A percentile compares a stretch with the other conserved stretches of the same genome.
Conservation (phyloP, 2,888 invertebrate species). For the Furcula furcula region DNA sequence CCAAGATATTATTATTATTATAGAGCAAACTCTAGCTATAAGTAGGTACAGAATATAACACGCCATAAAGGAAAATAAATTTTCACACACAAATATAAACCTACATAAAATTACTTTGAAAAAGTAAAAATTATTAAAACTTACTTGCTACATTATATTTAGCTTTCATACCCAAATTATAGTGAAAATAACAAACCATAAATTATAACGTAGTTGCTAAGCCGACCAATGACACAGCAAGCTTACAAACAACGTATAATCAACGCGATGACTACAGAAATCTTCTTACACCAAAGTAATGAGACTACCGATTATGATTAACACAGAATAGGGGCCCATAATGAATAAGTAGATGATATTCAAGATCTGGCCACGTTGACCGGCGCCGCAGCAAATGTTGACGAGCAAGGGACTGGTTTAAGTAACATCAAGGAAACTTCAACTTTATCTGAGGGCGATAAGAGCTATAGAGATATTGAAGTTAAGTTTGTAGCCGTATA, state of each 20-base stretch:
- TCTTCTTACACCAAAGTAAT: constrained; percentile 47
- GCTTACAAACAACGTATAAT: constrained; percentile 45
- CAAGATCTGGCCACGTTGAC: constrained; percentile 68
- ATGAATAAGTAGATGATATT: constrained; percentile 80
- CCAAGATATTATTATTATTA: too few relatives aligned
- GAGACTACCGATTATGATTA: constrained; percentile 73
- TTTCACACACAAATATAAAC: too few relatives aligned
- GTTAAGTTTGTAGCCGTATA: constrained; percentile 48
- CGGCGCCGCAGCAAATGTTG: constrained; percentile 73
- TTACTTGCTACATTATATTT: neutral
- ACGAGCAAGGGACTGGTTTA: constrained; percentile 27
- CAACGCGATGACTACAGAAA: constrained; percentile 43
- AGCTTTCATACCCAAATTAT: neutral
- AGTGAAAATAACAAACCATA: neutral
- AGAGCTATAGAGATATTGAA: constrained; percentile 7
- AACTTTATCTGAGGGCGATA: constrained; percentile 21
- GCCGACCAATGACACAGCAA: constrained; percentile 39
- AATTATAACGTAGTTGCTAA: constrained; percentile 1
- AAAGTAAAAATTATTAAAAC: too few relatives aligned
- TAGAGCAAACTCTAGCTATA: too few relatives aligned
- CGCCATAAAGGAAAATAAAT: too few relatives aligned
- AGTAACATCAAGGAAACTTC: constrained; percentile 23
- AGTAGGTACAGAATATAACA: too few relatives aligned
- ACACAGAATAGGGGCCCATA: constrained; percentile 73
- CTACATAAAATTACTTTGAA: too few relatives aligned